Conservation (phyloP, 2,888 invertebrate species). For the Pristionchus mayeri region DNA sequence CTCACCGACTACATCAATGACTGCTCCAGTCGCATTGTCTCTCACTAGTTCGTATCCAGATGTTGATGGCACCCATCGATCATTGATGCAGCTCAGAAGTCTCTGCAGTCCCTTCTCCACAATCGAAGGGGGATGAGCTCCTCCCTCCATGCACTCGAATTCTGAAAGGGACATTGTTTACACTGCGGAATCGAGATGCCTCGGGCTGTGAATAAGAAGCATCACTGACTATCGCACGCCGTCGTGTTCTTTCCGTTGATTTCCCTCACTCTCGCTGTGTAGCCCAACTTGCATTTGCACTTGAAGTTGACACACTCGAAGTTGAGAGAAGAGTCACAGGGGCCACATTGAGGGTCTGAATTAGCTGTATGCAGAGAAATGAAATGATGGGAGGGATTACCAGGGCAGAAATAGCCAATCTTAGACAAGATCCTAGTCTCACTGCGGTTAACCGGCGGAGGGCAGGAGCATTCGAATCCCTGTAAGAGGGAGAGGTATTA, state of each 20-base stretch:
- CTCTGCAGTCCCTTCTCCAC: neutral
- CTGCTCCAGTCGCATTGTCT: slow-evolving; percentile 29
- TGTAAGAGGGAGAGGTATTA: too few species aligned
- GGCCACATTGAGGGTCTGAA: slow-evolving; percentile 22
- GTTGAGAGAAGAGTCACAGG: neutral
- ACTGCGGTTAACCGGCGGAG: neutral
- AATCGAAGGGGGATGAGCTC: neutral
- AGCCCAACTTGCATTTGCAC: slow-evolving; percentile 40
- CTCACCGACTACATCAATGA: slow-evolving; percentile 43
- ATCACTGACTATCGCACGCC: neutral
- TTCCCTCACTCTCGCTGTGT: neutral
- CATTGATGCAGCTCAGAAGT: neutral
- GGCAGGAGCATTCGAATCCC: slow-evolving; percentile 45
- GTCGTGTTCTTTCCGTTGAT: slow-evolving; percentile 16
- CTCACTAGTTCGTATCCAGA: slow-evolving; percentile 16
- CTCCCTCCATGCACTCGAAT: neutral
- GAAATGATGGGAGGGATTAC: neutral
- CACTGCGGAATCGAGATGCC: too few species aligned
- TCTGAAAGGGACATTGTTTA: neutral
- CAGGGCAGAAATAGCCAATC: neutral
- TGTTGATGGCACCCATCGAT: neutral
- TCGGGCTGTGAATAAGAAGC: too few species aligned
- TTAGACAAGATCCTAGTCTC: neutral
- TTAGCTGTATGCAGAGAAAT: too few species aligned
- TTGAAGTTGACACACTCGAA: slow-evolving; percentile 38